Evolutionary conservation across 2,888 invertebrate genomes (phyloP).

Genomic region (Caenorhabditis auriculariae): DNA sequence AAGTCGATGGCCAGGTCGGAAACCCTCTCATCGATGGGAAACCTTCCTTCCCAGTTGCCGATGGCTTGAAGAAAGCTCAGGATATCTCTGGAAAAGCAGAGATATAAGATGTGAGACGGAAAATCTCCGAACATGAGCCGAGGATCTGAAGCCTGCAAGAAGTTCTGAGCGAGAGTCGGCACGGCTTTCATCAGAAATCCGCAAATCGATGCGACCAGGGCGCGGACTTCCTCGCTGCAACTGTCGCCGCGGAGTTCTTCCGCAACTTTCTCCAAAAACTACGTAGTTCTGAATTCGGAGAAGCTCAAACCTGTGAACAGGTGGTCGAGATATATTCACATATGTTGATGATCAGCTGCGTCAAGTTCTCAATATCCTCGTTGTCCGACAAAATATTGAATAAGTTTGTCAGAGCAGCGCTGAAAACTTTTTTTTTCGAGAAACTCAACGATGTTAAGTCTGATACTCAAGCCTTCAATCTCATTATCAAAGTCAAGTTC

Average conservation of each 20-base stretch:
- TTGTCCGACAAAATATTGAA: slow-evolving; percentile 41
- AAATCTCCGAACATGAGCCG: background rate
- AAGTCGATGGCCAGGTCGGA: slow-evolving; percentile 48
- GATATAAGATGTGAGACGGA: background rate
- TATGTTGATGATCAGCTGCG: slow-evolving; percentile 29
- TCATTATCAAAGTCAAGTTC: too few relatives aligned
- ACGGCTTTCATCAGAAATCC: slow-evolving; percentile 28
- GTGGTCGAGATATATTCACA: slow-evolving; percentile 33
- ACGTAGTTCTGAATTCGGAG: background rate
- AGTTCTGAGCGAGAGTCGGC: slow-evolving; percentile 24
- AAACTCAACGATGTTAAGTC: too few relatives aligned
- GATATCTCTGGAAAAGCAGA: slow-evolving; percentile 11
- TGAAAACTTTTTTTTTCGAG: too few relatives aligned
- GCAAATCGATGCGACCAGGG: slow-evolving; percentile 35
- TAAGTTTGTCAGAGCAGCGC: slow-evolving; percentile 41
- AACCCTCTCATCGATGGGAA: slow-evolving; percentile 32
- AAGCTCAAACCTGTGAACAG: slow-evolving; percentile 19
- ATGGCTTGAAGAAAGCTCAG: slow-evolving; percentile 6
- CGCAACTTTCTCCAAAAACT: slow-evolving; percentile 13
- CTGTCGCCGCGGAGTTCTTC: slow-evolving; percentile 26
- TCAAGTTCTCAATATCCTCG: slow-evolving; percentile 39
- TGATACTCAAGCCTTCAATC: too few relatives aligned
- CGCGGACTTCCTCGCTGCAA: slow-evolving; percentile 27
- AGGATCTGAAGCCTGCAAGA: slow-evolving; percentile 9
- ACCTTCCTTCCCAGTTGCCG: slow-evolving; percentile 23